These are phyloP conservation scores for Entomyzon cyanotis DNA, from an alignment of 2,113 vertebrate species.

Conservation along the genomic window DNA sequence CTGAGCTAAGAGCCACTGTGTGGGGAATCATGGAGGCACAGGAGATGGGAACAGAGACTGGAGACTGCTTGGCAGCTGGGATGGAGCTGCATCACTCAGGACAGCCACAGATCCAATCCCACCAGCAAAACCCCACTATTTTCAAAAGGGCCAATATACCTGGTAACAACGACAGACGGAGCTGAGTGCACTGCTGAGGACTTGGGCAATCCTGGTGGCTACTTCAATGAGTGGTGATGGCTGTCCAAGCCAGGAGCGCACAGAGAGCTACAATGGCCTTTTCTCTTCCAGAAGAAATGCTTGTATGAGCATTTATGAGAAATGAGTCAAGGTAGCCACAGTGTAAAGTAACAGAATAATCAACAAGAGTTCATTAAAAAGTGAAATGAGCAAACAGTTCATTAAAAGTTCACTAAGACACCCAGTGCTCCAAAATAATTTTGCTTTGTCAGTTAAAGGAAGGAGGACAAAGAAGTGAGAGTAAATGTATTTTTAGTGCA, in stretches of 20 bases:
- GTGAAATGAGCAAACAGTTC: neutral
- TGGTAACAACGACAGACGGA: neutral
- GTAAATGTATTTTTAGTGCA: neutral
- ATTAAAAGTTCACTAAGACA: neutral
- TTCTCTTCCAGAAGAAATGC: neutral
- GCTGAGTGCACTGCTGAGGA: neutral
- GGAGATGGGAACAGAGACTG: neutral
- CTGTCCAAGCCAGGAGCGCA: neutral
- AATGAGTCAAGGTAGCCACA: neutral
- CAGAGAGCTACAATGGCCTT: rapidly evolving
- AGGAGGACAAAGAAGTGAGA: neutral
- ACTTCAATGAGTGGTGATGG: neutral
- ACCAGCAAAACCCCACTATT: neutral
- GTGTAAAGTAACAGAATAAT: neutral
- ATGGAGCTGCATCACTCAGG: neutral
- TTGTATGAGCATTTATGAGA: neutral
- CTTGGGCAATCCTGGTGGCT: neutral
- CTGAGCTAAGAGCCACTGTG: neutral
- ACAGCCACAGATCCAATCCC: neutral
- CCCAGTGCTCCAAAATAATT: neutral
- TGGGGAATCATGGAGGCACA: neutral
- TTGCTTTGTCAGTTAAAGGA: neutral
- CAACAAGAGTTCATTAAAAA: neutral
- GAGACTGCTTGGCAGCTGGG: neutral
- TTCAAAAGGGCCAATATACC: neutral